Percentiles rank a stretch among this genome's conserved stretches.
These are phyloP conservation scores for Apolygus lucorum DNA, from an alignment of 1,140 invertebrate species.

Conservation along the genomic window DNA sequence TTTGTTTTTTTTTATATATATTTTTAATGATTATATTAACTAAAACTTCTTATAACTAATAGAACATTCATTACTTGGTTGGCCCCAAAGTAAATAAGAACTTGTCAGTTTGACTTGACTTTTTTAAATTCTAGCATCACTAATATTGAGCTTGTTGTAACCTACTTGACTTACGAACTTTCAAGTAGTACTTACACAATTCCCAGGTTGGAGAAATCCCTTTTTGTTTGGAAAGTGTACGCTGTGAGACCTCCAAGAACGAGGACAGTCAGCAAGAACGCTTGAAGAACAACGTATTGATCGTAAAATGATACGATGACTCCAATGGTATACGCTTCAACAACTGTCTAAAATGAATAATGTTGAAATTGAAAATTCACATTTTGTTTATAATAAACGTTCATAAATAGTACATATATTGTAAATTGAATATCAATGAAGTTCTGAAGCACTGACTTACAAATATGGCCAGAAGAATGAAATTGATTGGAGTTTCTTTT, in stretches of 20 bases:
- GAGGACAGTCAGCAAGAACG: conserved; percentile 60
- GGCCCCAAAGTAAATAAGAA: too few relatives aligned
- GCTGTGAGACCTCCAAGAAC: conserved; percentile 60
- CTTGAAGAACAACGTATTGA: conserved; percentile 60
- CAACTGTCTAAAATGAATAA: conserved; percentile 52
- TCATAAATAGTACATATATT: not conserved
- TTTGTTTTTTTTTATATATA: too few relatives aligned
- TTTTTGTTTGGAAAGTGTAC: conserved; percentile 73
- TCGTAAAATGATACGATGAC: conserved; percentile 66
- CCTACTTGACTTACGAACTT: too few relatives aligned
- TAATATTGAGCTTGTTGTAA: too few relatives aligned
- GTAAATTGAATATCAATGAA: too few relatives aligned
- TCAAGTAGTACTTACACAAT: conserved; percentile 57
- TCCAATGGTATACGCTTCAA: conserved; percentile 62
- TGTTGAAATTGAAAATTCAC: conserved; percentile 7
- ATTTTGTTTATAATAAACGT: not conserved
- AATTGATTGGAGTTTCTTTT: conserved; percentile 54
- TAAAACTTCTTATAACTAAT: too few relatives aligned
- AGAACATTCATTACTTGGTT: too few relatives aligned
- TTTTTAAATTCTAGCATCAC: too few relatives aligned
- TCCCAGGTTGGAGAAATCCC: conserved; percentile 66
- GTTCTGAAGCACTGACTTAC: conserved; percentile 44
- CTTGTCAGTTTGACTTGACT: too few relatives aligned
- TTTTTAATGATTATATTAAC: too few relatives aligned
- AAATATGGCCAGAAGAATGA: conserved; percentile 56